Evolutionary conservation across 1,140 invertebrate genomes (phyloP), one percentile per base, ranked within the genome.

Genomic region (Drosophila sproati): DNA sequence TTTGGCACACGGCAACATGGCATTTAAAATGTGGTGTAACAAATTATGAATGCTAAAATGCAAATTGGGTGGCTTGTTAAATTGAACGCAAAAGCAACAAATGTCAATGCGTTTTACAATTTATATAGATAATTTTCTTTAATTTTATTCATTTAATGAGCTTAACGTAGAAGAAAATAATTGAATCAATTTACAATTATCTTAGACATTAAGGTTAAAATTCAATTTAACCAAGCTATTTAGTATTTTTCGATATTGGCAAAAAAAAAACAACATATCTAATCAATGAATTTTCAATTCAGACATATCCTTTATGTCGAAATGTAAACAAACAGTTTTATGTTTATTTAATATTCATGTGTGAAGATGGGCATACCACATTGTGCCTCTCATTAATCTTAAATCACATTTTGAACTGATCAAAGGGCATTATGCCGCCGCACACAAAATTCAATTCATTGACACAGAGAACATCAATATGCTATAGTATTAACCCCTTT

Each of bases 381-480:
- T 12, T 37, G 47, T 20, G 43, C 28, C 47, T 62, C 31, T 39
- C 60, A 52, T 69, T 29, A 52, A 68, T 55, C 69, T 80, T 89
- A 80, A 89, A 89, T 83, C 77, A 80, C 79, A 34, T 48, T 61
- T 35, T 59, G 56, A 77, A 39, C 67, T 71, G 56, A 75, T 72
- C 73, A 76, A 76, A 76, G 67, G 59, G 67, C 63, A 54, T 12
- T 50, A 3, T 3, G 31, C 64, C 39, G 34, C 48, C 28, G 37
- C 45, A 12, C 39, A n/a, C 72, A 5, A 32, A 12, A 39, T 3
- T 12, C 5, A 55, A 55, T 48, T 29, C 31, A n/a, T 12, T 43
- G 29, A 50, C 29, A 52, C 37, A 60, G 12, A 45, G 50, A 59
- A 59, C 8, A 41, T 1, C n/a, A 39, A 48, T n/a, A 68, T 48